Percentiles rank a stretch among this genome's conserved stretches.
Evolutionary conservation across 2,888 invertebrate genomes (phyloP).

Genomic region (Dryobotodes eremita): DNA sequence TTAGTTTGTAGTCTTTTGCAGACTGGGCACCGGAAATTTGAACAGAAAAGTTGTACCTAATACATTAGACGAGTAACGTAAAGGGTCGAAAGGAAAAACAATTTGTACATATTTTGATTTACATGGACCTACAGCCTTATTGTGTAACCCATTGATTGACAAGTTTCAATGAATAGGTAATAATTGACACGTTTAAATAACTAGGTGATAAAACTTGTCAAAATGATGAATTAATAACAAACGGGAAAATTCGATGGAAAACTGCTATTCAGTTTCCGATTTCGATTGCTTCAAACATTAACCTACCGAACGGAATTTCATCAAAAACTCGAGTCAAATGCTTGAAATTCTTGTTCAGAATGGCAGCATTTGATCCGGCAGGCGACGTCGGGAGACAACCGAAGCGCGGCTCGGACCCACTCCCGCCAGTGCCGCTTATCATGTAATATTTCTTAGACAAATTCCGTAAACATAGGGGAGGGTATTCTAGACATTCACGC

Average conservation of each 20-base stretch:
- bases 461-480: conserved; percentile 40
- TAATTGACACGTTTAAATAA: no score
- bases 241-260: no score
- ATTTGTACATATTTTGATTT: background rate
- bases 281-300: conserved; percentile 9
- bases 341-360: conserved; percentile 28
- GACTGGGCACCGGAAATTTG: background rate
- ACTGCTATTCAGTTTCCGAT: no score
- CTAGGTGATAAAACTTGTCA: no score
- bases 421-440: conserved; percentile 48
- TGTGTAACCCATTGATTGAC: no score
- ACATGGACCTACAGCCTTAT: no score
- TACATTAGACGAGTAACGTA: background rate
- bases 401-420: conserved; percentile 16
- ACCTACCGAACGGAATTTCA: conserved; percentile 38
- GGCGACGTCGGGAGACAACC: conserved; percentile 24
- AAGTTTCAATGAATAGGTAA: no score
- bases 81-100: background rate
- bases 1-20: conserved; percentile 6
- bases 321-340: conserved; percentile 29
- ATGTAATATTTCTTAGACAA: conserved; percentile 55
- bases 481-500: background rate
- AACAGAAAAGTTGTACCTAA: background rate
- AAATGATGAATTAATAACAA: background rate
- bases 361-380: conserved; percentile 31